Base-by-base conservation (phyloP, 1,140 invertebrate genomes). In the Hermetia illucens region DNA sequence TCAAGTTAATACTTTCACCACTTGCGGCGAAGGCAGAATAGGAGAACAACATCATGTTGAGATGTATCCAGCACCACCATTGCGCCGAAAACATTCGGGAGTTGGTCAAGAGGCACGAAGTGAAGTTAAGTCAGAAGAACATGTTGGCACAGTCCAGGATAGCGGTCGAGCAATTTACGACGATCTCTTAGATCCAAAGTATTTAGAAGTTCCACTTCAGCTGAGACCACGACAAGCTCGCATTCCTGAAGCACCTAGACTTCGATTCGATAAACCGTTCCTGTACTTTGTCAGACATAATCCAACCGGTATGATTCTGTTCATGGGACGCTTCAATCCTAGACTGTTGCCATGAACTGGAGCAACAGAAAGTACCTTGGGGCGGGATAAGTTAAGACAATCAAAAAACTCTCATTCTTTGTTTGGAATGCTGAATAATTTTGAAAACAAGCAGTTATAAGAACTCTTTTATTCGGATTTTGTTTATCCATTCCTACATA, bases 211-310 rank as follows among this genome's bases (percentile, higher is more conserved):
- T 43, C 78, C 77, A 3, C 50, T 80, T 20, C 72, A 75, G 20
- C 54, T 78, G 19, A 59, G 77, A 21, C 77, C 77, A 5, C 60
- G 78, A 43, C 79, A 84, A 51, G 77, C 77, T 0, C 68, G 80
- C 30, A 49, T 75, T 0, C 74, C 77, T 0, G 74, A 83, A 30
- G 72, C 73, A 18, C 75, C 76, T 2, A 67, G 82, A 50, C 66
- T 89, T 43, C 74, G 81, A 48, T 78, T 86, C 48, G 83, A 89
- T 44, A 70, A 82, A 50, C 84, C 85, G 2, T 89, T 89, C 65
- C 63, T 89, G 4, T 89, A 82, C 53, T 81, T 86, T 43, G 79
- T 87, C 10, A 68, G 84, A 50, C 85, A 89, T 53, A 88, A 88
- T 59, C 85, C 83, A 3, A 82, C 82, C 5, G 83, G 84, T 41